Conservation (phyloP, 2,113 vertebrate genomes). For the Urocitellus parryii region DNA sequence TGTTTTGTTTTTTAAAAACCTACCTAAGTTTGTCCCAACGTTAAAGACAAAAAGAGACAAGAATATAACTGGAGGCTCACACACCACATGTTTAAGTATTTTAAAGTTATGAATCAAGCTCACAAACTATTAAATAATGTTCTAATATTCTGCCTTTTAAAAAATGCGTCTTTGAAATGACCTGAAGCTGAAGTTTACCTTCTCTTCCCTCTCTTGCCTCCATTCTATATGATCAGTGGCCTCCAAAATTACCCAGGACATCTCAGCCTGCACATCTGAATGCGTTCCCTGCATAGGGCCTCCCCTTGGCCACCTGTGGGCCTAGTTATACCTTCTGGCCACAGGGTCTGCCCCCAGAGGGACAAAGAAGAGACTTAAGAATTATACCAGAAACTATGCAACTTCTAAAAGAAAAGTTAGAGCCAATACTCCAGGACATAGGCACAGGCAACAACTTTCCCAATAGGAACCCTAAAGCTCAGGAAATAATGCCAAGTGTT, state of each 20-base stretch:
- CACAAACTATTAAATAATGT: background rate
- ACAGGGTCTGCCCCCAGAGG: background rate
- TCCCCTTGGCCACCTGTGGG: background rate
- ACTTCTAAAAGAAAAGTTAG: too few relatives aligned
- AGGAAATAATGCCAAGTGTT: too few relatives aligned
- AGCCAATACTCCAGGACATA: too few relatives aligned
- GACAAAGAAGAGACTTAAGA: background rate
- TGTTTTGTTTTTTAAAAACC: slow-evolving; percentile 19
- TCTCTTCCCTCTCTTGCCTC: background rate
- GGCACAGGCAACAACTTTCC: too few relatives aligned
- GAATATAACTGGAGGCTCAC: slow-evolving; percentile 18
- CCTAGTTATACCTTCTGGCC: too few relatives aligned
- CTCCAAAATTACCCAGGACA: background rate
- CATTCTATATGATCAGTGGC: background rate
- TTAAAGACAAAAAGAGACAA: background rate
- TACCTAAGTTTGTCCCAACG: background rate
- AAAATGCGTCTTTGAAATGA: background rate
- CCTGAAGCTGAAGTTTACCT: background rate
- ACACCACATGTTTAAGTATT: background rate
- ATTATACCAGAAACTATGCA: too few relatives aligned
- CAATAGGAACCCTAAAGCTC: too few relatives aligned
- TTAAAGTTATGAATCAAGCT: slow-evolving; percentile 9
- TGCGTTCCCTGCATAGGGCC: background rate
- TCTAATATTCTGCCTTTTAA: background rate
- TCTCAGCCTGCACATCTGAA: background rate